These are phyloP conservation scores for Volucella inflata DNA, from an alignment of 2,888 invertebrate species.

Conservation along the genomic window DNA sequence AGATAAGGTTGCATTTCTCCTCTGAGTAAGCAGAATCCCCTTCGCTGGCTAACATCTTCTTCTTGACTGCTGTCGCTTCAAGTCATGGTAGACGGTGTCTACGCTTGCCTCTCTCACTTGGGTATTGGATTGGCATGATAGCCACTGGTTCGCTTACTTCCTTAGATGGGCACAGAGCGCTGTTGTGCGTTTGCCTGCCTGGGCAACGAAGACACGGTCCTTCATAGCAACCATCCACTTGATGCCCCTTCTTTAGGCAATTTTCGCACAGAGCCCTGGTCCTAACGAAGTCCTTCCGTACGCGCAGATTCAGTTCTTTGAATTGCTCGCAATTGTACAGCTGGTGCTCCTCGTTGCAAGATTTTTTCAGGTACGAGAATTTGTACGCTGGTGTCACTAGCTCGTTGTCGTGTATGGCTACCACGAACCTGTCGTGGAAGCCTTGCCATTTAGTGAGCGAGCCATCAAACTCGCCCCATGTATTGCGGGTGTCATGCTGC, in stretches of 20 bases:
- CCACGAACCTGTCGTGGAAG: background rate
- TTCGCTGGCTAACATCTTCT: background rate
- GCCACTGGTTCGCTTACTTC: background rate
- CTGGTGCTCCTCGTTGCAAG: constrained; percentile 25
- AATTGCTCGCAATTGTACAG: constrained; percentile 11
- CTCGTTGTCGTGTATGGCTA: constrained; percentile 3
- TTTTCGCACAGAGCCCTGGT: constrained; percentile 1
- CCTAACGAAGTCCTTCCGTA: background rate
- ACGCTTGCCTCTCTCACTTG: background rate
- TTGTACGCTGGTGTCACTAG: constrained; percentile 17
- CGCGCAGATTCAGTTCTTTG: background rate
- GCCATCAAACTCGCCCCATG: constrained; percentile 51
- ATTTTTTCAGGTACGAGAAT: constrained; percentile 32
- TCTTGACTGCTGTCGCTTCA: background rate
- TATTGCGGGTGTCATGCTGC: constrained; percentile 4
- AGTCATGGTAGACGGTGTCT: background rate
- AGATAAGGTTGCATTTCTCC: background rate
- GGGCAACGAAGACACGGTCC: background rate
- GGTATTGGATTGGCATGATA: background rate
- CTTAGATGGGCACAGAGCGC: background rate
- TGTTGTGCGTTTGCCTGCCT: constrained; percentile 3
- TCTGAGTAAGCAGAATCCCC: background rate
- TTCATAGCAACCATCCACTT: background rate
- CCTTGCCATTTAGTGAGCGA: constrained; percentile 19
- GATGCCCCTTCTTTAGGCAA: constrained; percentile 12